Conservation (phyloP, 2,797 vertebrate genomes). For the Iguana delicatissima region DNA sequence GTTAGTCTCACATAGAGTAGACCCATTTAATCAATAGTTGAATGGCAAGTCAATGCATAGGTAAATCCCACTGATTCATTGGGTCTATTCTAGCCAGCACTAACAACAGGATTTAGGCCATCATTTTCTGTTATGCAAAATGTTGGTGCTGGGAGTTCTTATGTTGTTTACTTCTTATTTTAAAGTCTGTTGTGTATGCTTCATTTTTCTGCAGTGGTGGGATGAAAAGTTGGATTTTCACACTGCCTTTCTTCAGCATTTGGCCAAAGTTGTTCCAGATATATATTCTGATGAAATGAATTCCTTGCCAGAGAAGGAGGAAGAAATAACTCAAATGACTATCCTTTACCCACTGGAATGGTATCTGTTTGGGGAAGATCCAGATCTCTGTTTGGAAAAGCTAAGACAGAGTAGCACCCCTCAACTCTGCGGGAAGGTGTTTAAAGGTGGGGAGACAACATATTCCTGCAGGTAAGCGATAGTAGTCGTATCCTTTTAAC, state of each 20-base stretch:
- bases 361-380: conserved; percentile 93
- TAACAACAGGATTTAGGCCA: too few relatives aligned
- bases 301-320: conserved; percentile 87
- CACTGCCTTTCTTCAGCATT: conserved; percentile 83
- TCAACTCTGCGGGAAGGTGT: conserved; percentile 95
- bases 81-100: too few relatives aligned
- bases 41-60: too few relatives aligned
- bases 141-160: background rate
- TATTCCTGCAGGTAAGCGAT: conserved; percentile 96
- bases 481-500: background rate
- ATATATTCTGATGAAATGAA: conserved; percentile 89
- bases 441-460: conserved; percentile 97
- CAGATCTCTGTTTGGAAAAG: conserved; percentile 89
- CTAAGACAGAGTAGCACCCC: conserved; percentile 88
- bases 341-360: conserved; percentile 91
- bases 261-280: conserved; percentile 90
- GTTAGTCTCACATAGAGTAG: background rate
- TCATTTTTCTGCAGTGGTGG: conserved; percentile 84
- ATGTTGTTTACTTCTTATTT: background rate
- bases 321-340: conserved; percentile 82
- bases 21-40: too few relatives aligned
- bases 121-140: background rate
- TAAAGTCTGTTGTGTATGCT: conserved; percentile 50
- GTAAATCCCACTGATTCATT: too few relatives aligned
- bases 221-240: conserved; percentile 86